Conservation (phyloP, 1,140 invertebrate genomes). For the Ephestia elutella region DNA sequence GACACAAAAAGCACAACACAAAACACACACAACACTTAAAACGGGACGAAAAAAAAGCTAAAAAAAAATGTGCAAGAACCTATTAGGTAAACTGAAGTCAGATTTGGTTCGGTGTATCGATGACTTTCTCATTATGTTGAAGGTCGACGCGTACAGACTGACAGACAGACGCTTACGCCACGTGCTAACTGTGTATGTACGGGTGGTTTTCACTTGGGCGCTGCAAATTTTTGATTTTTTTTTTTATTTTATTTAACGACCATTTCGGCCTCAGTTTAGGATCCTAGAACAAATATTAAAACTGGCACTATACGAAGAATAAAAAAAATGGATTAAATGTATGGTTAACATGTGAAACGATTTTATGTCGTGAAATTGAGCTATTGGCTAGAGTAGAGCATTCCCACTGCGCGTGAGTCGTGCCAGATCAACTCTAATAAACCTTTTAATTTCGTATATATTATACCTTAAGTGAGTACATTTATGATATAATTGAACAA, state of each 20-base stretch:
- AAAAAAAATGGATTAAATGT: too few species aligned
- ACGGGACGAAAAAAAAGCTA: neutral
- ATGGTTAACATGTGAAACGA: too few species aligned
- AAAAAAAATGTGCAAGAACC: neutral
- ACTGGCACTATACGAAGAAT: too few species aligned
- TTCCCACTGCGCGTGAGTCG: too few species aligned
- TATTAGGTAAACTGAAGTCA: neutral
- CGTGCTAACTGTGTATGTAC: neutral
- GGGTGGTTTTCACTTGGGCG: neutral
- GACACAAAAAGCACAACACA: neutral
- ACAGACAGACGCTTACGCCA: neutral
- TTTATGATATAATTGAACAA: too few species aligned
- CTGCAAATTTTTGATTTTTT: neutral
- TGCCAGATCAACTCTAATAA: too few species aligned
- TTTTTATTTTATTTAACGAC: neutral
- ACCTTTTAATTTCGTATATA: too few species aligned
- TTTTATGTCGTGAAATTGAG: too few species aligned
- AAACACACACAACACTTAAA: neutral
- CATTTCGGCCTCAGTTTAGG: too few species aligned
- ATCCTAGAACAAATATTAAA: too few species aligned
- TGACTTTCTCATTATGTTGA: neutral
- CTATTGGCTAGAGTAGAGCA: too few species aligned
- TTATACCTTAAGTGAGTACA: too few species aligned
- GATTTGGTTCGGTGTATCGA: neutral
- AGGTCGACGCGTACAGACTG: neutral